Conservation (phyloP, 2,888 invertebrate species). For the Platerodrilus igneus region DNA sequence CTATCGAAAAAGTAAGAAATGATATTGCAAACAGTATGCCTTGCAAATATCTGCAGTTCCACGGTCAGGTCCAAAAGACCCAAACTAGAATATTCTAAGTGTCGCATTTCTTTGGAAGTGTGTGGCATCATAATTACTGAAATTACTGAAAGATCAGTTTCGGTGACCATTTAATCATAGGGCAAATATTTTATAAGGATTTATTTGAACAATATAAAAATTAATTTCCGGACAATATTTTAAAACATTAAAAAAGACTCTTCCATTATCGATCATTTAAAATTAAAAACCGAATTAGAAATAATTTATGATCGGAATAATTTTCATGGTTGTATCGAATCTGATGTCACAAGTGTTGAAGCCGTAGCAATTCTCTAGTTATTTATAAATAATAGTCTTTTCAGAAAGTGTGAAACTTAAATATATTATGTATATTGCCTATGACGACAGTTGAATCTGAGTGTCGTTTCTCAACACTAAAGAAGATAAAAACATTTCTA, state of each 20-base stretch:
- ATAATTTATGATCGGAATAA: conserved; percentile 9
- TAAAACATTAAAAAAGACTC: conserved; percentile 1
- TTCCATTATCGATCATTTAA: conserved; percentile 2
- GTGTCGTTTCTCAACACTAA: too few species aligned
- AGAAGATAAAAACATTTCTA: conserved; percentile 17
- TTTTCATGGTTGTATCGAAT: too few species aligned
- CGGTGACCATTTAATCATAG: conserved; percentile 16
- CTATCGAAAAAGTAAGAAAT: conserved; percentile 10
- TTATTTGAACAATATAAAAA: conserved; percentile 9
- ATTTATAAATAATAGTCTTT: conserved; percentile 11
- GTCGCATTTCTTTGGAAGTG: conserved; percentile 13
- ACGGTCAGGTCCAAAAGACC: conserved; percentile 4
- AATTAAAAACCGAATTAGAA: conserved; percentile 5
- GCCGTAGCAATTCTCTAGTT: conserved; percentile 11
- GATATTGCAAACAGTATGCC: background rate
- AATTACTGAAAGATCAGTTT: conserved; percentile 14
- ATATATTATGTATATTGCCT: conserved; percentile 15
- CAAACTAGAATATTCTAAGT: conserved; percentile 11
- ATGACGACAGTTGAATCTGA: conserved; percentile 12
- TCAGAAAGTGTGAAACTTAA: conserved; percentile 7
- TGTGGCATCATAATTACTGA: conserved; percentile 17
- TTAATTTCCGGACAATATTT: conserved; percentile 3
- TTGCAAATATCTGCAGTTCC: background rate
- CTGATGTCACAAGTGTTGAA: too few species aligned
- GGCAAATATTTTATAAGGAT: conserved; percentile 8